Evolutionary conservation across 2,888 invertebrate species (phyloP), one percentile per base, ranked within the genome.

Genomic region (Cyclophora albipunctata): DNA sequence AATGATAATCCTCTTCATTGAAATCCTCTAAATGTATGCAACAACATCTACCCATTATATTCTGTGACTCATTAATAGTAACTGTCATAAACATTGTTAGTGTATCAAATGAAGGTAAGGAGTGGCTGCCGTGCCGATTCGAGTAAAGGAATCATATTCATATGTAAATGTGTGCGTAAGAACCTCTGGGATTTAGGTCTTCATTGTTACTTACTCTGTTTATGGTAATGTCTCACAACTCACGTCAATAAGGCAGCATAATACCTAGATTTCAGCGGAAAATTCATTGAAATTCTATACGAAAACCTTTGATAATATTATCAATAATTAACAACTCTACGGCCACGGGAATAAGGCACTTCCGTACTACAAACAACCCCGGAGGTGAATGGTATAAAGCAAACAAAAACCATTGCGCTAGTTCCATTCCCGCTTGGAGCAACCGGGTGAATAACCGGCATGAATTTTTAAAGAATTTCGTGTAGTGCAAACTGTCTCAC

Each of bases 381-480:
- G 33, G 48, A 49, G 48, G 49, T 60, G 57, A 57, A 53, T 59
- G 60, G 56, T 55, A 58, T 52, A 57, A 55, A 52, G 57, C 57
- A 50, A 51, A 60, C 58, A 58, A 60, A 60, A 60, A 58, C 59
- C 59, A 55, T 56, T 53, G 57, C 58, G 57, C 60, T 57, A 63
- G 64, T 61, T 57, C 58, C 61, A 60, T 62, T 59, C 61, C 62
- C 51, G 54, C 58, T 59, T 58, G 43, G 48, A 59, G 54, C 57
- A 54, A 51, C 58, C 51, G 63, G 71, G 69, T 68, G 66, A 77
- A 75, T 71, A 67, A 68, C 73, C 66, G 53, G 47, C 58, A 67
- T 76, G 69, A 73, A 77, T 73, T 75, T 71, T 75, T 71, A 75
- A 81, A 70, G 64, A 67, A 67, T 68, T 69, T 66, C 62, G 66